Conservation (phyloP, 2,113 vertebrate genomes). For the Carettochelys insculpta region DNA sequence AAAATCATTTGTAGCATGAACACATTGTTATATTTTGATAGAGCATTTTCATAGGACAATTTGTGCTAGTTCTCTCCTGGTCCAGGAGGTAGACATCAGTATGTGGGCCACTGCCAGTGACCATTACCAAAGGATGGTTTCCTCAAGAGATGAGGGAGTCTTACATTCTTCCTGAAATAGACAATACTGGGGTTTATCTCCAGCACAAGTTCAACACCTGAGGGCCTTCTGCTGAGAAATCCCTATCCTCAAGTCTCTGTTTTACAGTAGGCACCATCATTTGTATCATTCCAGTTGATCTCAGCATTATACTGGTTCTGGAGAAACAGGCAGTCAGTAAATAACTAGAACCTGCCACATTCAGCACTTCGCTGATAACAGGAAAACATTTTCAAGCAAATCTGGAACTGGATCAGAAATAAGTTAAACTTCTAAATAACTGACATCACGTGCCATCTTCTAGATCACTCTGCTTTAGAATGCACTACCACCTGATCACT, state of each 20-base stretch:
- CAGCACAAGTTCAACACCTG: rapidly evolving
- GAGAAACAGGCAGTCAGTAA: not conserved
- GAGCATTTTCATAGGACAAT: not conserved
- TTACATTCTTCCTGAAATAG: rapidly evolving
- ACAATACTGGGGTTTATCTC: not conserved
- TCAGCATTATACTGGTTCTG: not conserved
- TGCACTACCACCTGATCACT: not conserved
- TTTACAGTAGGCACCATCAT: not conserved
- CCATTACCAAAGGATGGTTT: not conserved
- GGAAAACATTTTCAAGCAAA: not conserved
- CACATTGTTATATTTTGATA: conserved; percentile 18
- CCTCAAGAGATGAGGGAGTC: not conserved
- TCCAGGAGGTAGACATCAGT: not conserved
- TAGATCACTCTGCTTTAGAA: not conserved
- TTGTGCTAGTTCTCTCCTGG: not conserved
- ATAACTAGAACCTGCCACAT: rapidly evolving
- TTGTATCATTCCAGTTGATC: not conserved
- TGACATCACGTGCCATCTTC: not conserved
- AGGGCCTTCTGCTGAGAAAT: not conserved
- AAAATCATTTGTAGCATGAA: not conserved
- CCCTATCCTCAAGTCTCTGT: not conserved
- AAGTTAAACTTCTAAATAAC: not conserved
- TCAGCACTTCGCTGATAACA: rapidly evolving
- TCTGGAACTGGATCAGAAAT: not conserved
- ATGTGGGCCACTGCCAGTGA: not conserved